Percentiles rank a stretch among this genome's conserved stretches.
These are phyloP conservation scores for Stercorarius parasiticus DNA, from an alignment of 2,113 vertebrate species.

Conservation along the genomic window DNA sequence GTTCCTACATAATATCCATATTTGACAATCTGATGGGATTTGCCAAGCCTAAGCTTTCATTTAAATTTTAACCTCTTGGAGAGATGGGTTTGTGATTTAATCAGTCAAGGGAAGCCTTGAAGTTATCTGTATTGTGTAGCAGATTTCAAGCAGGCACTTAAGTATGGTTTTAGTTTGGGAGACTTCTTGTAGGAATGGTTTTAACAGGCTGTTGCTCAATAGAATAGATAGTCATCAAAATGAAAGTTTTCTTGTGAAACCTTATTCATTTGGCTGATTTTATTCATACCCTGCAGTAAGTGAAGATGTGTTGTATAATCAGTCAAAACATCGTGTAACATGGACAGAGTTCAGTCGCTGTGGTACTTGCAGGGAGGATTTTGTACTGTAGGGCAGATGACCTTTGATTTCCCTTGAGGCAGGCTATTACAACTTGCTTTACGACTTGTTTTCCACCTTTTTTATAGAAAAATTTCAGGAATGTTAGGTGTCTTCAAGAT, in stretches of 20 bases:
- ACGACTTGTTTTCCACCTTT: background rate
- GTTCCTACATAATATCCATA: slow-evolving; percentile 51
- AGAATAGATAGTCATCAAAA: background rate
- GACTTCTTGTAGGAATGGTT: background rate
- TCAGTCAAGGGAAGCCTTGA: background rate
- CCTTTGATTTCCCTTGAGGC: background rate
- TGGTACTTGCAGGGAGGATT: background rate
- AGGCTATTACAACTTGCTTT: background rate
- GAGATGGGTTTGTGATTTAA: background rate
- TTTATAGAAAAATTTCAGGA: background rate
- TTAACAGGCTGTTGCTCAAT: background rate
- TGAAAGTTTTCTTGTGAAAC: background rate
- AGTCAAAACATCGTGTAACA: background rate
- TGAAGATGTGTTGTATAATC: background rate
- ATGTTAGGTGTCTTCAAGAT: background rate
- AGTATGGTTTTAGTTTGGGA: background rate
- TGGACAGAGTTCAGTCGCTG: background rate
- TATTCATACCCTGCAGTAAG: background rate
- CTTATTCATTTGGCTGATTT: background rate
- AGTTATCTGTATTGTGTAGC: background rate
- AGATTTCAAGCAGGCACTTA: background rate
- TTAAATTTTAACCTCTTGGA: slow-evolving; percentile 51
- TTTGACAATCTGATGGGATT: slow-evolving; percentile 56
- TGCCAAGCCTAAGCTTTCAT: slow-evolving; percentile 41
- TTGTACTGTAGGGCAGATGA: background rate